Evolutionary conservation across 2,797 vertebrate genomes (phyloP).

Genomic region (Carcharodon carcharias): DNA sequence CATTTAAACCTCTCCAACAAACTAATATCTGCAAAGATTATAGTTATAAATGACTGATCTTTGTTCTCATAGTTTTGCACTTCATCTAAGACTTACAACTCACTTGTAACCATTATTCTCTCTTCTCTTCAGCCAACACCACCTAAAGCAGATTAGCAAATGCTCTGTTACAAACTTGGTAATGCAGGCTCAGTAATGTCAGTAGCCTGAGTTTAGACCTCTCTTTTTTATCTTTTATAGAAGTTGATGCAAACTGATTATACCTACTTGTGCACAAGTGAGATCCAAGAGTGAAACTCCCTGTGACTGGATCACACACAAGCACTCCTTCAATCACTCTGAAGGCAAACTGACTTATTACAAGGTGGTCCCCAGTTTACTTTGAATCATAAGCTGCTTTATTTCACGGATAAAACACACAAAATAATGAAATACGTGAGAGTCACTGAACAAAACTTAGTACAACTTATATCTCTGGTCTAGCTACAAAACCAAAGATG

Average conservation of each 20-base stretch:
- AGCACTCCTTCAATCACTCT: background rate
- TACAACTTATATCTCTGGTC: background rate
- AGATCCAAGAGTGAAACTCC: background rate
- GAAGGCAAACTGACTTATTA: background rate
- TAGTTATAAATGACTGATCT: conserved; percentile 3
- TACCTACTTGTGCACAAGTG: background rate
- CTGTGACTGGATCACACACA: background rate
- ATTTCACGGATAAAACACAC: background rate
- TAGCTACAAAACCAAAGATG: background rate
- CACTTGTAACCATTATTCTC: background rate
- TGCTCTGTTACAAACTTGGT: background rate
- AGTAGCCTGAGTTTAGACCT: background rate
- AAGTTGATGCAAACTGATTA: background rate
- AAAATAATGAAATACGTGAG: background rate
- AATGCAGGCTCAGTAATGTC: background rate
- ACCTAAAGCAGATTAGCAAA: background rate
- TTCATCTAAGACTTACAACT: background rate
- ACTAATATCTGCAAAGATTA: background rate
- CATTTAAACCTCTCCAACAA: background rate
- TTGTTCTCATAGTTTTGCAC: background rate
- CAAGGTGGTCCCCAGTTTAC: background rate
- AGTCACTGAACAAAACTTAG: background rate
- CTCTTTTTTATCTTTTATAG: background rate
- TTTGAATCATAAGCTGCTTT: background rate
- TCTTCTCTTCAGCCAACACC: background rate